A percentile compares a stretch with the other conserved stretches of the same genome.
These are phyloP conservation scores for Diadophis punctatus DNA, from an alignment of 2,113 vertebrate species.

Conservation along the genomic window DNA sequence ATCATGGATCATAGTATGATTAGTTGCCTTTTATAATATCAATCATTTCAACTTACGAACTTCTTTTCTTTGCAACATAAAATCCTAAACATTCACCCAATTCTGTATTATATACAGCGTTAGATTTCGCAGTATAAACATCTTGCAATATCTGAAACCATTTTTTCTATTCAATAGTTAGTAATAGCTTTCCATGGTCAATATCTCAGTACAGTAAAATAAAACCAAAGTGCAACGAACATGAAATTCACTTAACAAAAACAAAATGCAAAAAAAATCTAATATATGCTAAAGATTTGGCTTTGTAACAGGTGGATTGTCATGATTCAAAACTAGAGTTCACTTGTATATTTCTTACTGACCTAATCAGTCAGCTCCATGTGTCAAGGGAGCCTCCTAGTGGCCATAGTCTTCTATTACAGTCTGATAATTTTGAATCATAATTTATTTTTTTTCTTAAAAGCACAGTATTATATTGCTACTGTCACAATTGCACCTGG, in stretches of 20 bases:
- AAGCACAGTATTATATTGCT: slow-evolving; percentile 6
- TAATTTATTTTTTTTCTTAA: slow-evolving; percentile 3
- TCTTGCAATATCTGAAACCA: slow-evolving; percentile 10
- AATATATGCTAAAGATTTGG: not conserved
- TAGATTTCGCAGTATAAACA: not conserved
- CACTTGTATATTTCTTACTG: slow-evolving; percentile 2
- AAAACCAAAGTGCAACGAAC: slow-evolving; percentile 18
- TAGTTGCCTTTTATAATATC: not conserved
- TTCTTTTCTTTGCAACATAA: not conserved
- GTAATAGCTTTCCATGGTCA: not conserved
- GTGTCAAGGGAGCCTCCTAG: not conserved
- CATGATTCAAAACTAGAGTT: slow-evolving; percentile 18
- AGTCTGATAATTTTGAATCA: slow-evolving; percentile 3
- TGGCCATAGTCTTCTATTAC: not conserved
- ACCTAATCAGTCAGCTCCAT: not conserved
- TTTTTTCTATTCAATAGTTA: not conserved
- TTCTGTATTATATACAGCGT: not conserved
- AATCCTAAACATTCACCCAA: not conserved
- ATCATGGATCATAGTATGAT: not conserved
- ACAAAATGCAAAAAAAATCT: not conserved
- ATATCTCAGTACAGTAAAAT: not conserved
- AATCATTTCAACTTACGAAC: not conserved
- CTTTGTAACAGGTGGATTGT: not conserved
- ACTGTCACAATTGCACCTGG: not conserved
- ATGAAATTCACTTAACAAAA: not conserved